Evolutionary conservation across 2,888 invertebrate species (phyloP).

Genomic region (Hydriomena furcata): DNA sequence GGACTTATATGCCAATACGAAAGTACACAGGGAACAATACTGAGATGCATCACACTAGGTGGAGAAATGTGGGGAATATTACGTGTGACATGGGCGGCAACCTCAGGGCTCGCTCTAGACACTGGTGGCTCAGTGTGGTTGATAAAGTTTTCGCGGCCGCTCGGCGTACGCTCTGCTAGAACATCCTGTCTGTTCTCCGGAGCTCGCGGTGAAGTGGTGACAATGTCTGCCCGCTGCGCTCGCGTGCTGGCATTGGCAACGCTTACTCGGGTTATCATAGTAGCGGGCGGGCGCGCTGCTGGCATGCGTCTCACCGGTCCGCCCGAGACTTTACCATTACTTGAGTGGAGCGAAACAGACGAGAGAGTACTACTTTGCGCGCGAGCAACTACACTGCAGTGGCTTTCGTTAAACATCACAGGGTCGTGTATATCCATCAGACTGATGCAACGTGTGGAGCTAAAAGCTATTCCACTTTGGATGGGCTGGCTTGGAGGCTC

Average conservation of each 20-base stretch:
- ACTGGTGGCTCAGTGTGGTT: slow-evolving; percentile 98
- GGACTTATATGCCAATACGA: slow-evolving; percentile 97
- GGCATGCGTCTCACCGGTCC: slow-evolving; percentile 87
- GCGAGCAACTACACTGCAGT: slow-evolving; percentile 91
- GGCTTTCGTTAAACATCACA: slow-evolving; percentile 88
- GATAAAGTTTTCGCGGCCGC: slow-evolving; percentile 92
- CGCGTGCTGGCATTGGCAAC: slow-evolving; percentile 95
- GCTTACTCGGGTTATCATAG: slow-evolving; percentile 90
- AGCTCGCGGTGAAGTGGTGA: slow-evolving; percentile 93
- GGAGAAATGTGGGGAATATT: slow-evolving; percentile 78
- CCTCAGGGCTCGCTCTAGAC: slow-evolving; percentile 86
- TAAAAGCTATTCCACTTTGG: slow-evolving; percentile 85
- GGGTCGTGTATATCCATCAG: slow-evolving; percentile 78
- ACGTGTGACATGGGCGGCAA: slow-evolving; percentile 74
- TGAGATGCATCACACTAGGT: slow-evolving; percentile 74
- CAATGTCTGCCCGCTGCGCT: slow-evolving; percentile 72
- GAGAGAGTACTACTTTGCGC: slow-evolving; percentile 96
- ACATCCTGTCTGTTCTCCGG: slow-evolving; percentile 98
- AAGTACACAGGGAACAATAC: slow-evolving; percentile 84
- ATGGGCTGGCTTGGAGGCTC: slow-evolving; percentile 90
- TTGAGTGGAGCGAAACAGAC: slow-evolving; percentile 90
- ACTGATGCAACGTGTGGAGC: slow-evolving; percentile 88
- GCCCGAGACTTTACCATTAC: slow-evolving; percentile 91
- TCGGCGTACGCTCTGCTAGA: slow-evolving; percentile 94
- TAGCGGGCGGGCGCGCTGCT: slow-evolving; percentile 71